Evolutionary conservation across 2,797 vertebrate species (phyloP), one percentile per base, ranked within the genome.

Genomic region (Australoheros facetus): DNA sequence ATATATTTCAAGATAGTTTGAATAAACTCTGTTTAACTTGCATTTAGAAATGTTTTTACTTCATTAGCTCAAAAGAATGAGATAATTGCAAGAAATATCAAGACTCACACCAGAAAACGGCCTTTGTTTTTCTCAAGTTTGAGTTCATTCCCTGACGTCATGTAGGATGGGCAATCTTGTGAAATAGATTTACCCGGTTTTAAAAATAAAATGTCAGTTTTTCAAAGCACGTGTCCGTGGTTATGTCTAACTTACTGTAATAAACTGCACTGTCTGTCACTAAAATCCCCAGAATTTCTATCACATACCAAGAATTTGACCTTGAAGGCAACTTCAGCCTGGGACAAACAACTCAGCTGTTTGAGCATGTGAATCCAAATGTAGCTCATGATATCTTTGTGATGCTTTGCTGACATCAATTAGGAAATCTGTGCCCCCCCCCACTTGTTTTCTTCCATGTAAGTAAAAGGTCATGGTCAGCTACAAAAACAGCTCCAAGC

Each of bases 301-400:
- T 84, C 48, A 73, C 34, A 57, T 62, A 30, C 19, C 42, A 34
- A 74, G 56, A 37, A 69, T 7, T 1, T 80, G 82, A 83, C 64
- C 56, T 69, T 16, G 21, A 72, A 58, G 4, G 58, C 66, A 56
- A 26, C 57, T 28, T 42, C 51, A 72, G 56, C 42, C 16, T 53
- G 23, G 37, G 10, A 56, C 77, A 85, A 85, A 85, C 62, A 84
- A 23, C 79, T 79, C 80, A 82, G 56, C 79, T 59, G 80, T 76
- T 62, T 54, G 58, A 88, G 3, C 86, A 88, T 80, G 85, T 79
- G 84, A 88, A 84, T 81, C 71, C 56, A 75, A 56, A 75, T 78
- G 14, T 26, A 59, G 58, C 85, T 83, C 87, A 79, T 80, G 88
- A 86, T 82, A 79, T 80, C 34, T 79, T 28, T 28, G 79, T 82